Base-by-base conservation (phyloP, 2,888 invertebrate species). In the Selenia dentaria region DNA sequence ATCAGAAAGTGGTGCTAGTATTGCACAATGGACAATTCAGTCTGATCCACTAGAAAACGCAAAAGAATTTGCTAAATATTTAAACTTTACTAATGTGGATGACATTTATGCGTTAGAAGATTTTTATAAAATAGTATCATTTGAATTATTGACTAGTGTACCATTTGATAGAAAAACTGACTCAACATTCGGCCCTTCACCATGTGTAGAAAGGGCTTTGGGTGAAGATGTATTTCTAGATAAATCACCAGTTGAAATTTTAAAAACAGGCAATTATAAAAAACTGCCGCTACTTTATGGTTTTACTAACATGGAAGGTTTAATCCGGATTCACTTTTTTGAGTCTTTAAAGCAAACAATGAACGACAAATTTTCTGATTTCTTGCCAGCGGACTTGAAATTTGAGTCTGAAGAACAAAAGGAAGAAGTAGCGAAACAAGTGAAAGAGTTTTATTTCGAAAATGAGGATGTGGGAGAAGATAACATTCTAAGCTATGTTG, bases 301-400 rank as follows among this genome's bases (percentile, higher is more conserved):
- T 3, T 61, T 73, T 38, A 31, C 64, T 6, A 54, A 66, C 10
- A 69, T 66, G 67, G 74, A 74, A 53, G 74, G 73, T 2, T 39
- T 65, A 22, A 22, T 62, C 2, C 48, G 62, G 2, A 14, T 59
- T 3, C 28, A 34, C 0, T 8, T 38, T 3, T 68, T 70, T 43
- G 55, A 63, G n/a, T 2, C 16, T 3, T 64, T 64, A 60, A 59
- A 47, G 26, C 24, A 37, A 1, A 33, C 25, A 32, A 70, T 75
- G 64, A 68, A 70, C 46, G 36, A 57, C 5, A 59, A 66, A 0
- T 79, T 83, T 57, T 61, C 73, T 0, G 68, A 78, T 9, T 82
- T 75, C 41, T 20, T 83, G 10, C 79, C 83, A 1, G 55, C 45
- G n/a, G 35, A 81, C 36, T 57, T 83, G 2, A 39, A 65, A 28